These are phyloP conservation scores for Phaetusa simplex DNA, from an alignment of 2,113 vertebrate species.

Conservation along the genomic window DNA sequence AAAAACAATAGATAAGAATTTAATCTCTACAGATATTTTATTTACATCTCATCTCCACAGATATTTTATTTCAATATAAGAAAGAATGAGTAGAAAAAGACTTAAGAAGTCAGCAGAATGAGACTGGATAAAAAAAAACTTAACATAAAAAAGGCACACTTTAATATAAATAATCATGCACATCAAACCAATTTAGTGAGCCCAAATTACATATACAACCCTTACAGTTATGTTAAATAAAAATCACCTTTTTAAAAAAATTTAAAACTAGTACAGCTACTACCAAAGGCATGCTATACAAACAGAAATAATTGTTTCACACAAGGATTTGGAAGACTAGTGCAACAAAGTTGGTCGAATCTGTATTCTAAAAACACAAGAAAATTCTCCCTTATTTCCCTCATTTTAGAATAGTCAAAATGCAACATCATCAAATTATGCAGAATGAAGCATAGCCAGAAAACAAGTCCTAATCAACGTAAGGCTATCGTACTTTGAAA, in stretches of 20 bases:
- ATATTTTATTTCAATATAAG: background rate
- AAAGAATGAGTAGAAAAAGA: background rate
- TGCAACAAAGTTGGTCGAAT: background rate
- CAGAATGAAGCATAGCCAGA: background rate
- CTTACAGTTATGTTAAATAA: background rate
- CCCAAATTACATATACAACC: background rate
- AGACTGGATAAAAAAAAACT: background rate
- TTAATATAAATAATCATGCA: background rate
- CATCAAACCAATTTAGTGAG: background rate
- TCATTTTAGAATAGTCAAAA: background rate
- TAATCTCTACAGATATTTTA: background rate
- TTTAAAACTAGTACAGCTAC: background rate
- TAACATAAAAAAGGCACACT: background rate
- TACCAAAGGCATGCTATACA: background rate
- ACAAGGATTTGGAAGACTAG: background rate
- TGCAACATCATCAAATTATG: background rate
- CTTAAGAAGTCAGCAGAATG: background rate
- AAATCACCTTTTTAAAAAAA: background rate
- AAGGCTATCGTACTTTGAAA: background rate
- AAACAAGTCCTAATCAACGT: background rate
- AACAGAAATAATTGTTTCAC: background rate
- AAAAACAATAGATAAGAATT: background rate
- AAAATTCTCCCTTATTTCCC: background rate
- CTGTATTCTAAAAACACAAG: background rate
- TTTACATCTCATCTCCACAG: background rate